Conservation (phyloP, 2,888 invertebrate species). For the Gymnocheta viridis region DNA sequence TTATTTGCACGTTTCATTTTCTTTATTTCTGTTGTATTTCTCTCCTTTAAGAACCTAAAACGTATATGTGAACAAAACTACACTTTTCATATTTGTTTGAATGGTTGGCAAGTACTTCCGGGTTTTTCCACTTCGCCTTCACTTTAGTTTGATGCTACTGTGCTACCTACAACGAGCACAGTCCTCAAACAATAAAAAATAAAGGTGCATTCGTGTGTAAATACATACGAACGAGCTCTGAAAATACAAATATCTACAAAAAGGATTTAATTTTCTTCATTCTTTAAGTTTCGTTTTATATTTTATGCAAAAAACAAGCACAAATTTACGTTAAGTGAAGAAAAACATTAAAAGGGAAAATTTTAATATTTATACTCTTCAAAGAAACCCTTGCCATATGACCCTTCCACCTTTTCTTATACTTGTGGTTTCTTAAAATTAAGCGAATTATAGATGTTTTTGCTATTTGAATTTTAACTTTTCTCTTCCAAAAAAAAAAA, state of each 20-base stretch:
- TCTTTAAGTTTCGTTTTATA: constrained; percentile 26
- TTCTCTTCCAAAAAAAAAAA: neutral
- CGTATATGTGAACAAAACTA: neutral
- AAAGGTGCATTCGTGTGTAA: constrained; percentile 33
- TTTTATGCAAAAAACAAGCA: neutral
- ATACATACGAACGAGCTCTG: constrained; percentile 35
- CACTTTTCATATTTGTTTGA: constrained; percentile 58
- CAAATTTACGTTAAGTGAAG: neutral
- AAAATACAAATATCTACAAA: constrained; percentile 50
- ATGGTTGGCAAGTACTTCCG: constrained; percentile 66
- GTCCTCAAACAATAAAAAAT: neutral
- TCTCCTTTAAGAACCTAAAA: neutral
- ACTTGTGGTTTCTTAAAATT: constrained; percentile 20
- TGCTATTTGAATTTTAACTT: neutral
- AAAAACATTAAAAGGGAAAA: constrained; percentile 1
- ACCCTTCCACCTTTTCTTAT: neutral
- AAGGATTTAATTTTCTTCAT: constrained; percentile 33
- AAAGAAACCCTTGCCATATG: constrained; percentile 1
- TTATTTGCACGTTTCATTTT: constrained; percentile 60
- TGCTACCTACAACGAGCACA: constrained; percentile 15
- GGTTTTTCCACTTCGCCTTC: constrained; percentile 48
- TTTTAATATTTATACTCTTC: constrained; percentile 11
- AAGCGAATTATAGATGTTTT: constrained; percentile 41
- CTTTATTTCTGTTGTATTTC: constrained; percentile 24
- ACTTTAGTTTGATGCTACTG: constrained; percentile 12